Evolutionary conservation across 2,113 vertebrate genomes (phyloP).

Genomic region (Daphoenositta chrysoptera): DNA sequence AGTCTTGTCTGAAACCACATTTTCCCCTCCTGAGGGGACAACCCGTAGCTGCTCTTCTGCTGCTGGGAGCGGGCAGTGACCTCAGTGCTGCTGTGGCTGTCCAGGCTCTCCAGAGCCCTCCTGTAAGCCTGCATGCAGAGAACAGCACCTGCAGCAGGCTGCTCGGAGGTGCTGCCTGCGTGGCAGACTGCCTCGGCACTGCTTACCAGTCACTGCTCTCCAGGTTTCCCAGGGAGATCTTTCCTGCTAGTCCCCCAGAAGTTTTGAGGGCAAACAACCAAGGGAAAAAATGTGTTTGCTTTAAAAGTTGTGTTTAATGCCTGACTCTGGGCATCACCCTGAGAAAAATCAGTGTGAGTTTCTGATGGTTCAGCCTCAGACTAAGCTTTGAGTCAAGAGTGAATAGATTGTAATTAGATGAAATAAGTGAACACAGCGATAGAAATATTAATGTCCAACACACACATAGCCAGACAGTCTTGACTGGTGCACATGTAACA

Average conservation of each 20-base stretch:
- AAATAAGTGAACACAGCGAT: neutral
- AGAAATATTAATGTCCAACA: neutral
- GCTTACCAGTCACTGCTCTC: too few species aligned
- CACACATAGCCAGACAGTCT: neutral
- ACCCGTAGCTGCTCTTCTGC: neutral
- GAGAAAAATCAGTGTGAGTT: neutral
- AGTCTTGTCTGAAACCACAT: neutral
- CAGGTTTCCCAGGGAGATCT: neutral
- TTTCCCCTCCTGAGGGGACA: neutral
- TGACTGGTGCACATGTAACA: neutral
- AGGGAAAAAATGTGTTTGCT: neutral
- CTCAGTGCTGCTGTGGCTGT: neutral
- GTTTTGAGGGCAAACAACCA: neutral
- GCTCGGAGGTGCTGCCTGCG: accelerated
- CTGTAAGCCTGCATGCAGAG: neutral
- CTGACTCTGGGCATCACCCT: neutral
- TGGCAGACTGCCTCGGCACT: neutral
- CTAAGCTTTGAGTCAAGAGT: neutral
- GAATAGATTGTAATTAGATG: neutral
- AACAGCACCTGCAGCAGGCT: neutral
- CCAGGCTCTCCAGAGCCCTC: neutral
- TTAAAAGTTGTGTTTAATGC: neutral
- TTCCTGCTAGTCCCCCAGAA: neutral
- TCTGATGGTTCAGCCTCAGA: neutral
- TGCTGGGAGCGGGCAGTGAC: neutral